phyloP scores from a whole-genome alignment of 2,797 vertebrate species.

The Karalla daura region DNA sequence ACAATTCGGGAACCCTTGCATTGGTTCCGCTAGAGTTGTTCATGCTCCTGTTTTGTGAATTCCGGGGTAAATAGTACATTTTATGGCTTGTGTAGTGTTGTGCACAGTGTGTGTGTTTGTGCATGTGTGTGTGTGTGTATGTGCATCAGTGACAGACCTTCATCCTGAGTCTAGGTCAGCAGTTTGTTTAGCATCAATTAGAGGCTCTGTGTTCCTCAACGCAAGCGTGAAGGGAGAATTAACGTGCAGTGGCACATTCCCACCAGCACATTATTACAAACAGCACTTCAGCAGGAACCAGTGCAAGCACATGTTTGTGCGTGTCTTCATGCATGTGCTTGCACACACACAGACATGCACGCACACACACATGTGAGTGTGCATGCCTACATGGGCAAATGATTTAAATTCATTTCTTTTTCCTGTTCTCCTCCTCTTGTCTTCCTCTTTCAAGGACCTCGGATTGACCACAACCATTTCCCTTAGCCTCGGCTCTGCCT shows the following conservation, averaged over 20 bases:
- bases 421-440: constrained; percentile 37
- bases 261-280: constrained; percentile 86
- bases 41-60: constrained; percentile 37
- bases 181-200: constrained; percentile 91
- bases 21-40: constrained; percentile 30
- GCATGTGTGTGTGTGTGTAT: constrained; percentile 57
- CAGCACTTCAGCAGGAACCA: constrained; percentile 76
- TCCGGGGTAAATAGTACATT: constrained; percentile 45
- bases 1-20: constrained; percentile 27
- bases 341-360: neutral
- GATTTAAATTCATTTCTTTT: constrained; percentile 53
- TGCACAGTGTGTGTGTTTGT: no score
- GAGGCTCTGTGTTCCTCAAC: constrained; percentile 91
- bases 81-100: constrained; percentile 60
- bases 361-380: neutral
- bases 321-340: constrained; percentile 9
- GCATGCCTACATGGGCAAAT: constrained; percentile 13
- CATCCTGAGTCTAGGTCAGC: constrained; percentile 85
- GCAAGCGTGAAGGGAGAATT: constrained; percentile 92
- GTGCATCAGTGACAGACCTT: constrained; percentile 80
- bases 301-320: constrained; percentile 40
- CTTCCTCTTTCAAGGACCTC: constrained; percentile 74
- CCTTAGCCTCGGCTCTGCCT: constrained; percentile 70
- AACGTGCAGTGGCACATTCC: constrained; percentile 93
- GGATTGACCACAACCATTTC: constrained; percentile 83